Base-by-base conservation (phyloP, 2,113 vertebrate species). In the Oenanthe melanoleuca region DNA sequence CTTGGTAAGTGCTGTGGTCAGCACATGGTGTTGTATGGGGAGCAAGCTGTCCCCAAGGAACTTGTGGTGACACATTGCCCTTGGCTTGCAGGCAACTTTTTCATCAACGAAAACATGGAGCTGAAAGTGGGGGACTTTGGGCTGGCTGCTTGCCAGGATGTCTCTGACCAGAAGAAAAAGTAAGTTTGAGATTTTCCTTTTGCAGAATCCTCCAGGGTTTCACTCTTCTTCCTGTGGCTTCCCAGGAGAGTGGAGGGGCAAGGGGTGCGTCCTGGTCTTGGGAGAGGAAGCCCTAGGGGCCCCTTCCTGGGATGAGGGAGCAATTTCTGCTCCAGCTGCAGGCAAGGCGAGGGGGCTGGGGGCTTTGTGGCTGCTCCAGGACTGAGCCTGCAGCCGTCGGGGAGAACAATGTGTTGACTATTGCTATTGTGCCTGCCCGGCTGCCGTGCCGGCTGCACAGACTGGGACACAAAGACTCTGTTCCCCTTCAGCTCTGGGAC, bases 51-150 rank as follows among this genome's bases (percentile, higher is more conserved):
- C 71, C 47, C 42, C 12, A 9, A 28, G 80, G 50, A 49, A 63
- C 13, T 49, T 72, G 45, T 22, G 38, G 45, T 97, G 85, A 97
- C 1, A 0, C 14, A 11, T 80, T 1, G 0, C 69, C 71, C 52
- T 77, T 72, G 52, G 49, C 72, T 96, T 91, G 53, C 87, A 99
- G 99, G 99, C 93, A 99, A 99, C 96, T 99, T 99, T 94, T 99
- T 99, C 98, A 98, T 99, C 95, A 99, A 99, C n/a, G 99, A 99
- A 96, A 99, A 99, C 97, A 99, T 99, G 99, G 99, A 99, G 82
- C 97, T 99, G 93, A 99, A 99, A 92, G 97, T 99, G 84, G 99
- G 99, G 69, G 99, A 99, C 95, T 99, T 99, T 42, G 99, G 99
- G 9, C 98, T 99, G 28, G 99, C 99, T 75, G 98, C 99, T 45